phyloP scores from a whole-genome alignment of 2,113 vertebrate species.

The Protomyctophum bolini region DNA sequence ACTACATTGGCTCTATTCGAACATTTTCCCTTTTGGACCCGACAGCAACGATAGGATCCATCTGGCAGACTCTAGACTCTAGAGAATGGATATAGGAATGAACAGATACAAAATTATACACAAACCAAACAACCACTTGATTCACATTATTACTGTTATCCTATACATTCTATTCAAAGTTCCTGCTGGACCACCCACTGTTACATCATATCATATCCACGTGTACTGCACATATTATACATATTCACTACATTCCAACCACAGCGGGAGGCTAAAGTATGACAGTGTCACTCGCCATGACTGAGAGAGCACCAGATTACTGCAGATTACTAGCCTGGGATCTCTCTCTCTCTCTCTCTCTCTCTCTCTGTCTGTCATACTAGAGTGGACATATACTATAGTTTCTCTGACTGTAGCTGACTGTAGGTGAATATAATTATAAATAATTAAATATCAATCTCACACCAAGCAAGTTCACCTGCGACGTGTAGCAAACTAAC shows the following conservation, averaged over 20 bases:
- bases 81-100: too few species aligned
- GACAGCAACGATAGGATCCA: too few species aligned
- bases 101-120: too few species aligned
- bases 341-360: slow-evolving; percentile 47
- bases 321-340: slow-evolving; percentile 67
- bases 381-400: not conserved
- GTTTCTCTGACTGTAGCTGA: not conserved
- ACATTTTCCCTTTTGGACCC: too few species aligned
- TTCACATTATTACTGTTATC: too few species aligned
- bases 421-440: not conserved
- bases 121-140: too few species aligned
- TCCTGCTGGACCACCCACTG: too few species aligned
- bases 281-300: not conserved
- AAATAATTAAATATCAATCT: not conserved
- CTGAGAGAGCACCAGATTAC: slow-evolving; percentile 70
- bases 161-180: too few species aligned
- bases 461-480: not conserved
- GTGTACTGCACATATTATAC: not conserved
- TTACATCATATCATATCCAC: not conserved
- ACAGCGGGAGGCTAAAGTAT: slow-evolving; percentile 42
- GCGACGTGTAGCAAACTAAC: too few species aligned
- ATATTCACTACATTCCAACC: slow-evolving; percentile 2
- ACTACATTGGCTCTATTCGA: too few species aligned
- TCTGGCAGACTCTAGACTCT: too few species aligned
- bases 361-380: slow-evolving; percentile 7